These are phyloP conservation scores for Mastacembelus armatus DNA, from an alignment of 2,797 vertebrate genomes.

Conservation along the genomic window DNA sequence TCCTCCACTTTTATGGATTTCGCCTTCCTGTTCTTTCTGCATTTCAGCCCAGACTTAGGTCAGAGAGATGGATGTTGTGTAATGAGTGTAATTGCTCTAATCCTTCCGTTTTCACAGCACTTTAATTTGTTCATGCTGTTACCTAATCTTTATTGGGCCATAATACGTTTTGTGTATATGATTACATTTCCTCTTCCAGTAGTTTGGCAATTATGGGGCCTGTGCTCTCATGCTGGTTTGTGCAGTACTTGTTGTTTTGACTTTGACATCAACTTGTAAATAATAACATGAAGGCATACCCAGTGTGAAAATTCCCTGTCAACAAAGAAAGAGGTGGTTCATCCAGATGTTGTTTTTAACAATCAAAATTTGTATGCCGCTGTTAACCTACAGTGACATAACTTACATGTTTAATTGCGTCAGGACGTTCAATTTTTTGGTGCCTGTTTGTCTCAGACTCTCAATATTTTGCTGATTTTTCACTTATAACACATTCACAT, in stretches of 20 bases:
- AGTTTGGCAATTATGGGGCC: conserved; percentile 70
- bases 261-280: conserved; percentile 67
- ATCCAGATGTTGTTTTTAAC: conserved; percentile 74
- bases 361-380: conserved; percentile 39
- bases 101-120: conserved; percentile 78
- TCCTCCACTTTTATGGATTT: conserved; percentile 68
- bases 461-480: conserved; percentile 71
- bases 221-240: conserved; percentile 60
- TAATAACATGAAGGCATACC: conserved; percentile 61
- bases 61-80: conserved; percentile 77
- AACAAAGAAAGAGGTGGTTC: conserved; percentile 61
- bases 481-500: conserved; percentile 64
- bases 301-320: conserved; percentile 50
- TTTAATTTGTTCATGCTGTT: conserved; percentile 81
- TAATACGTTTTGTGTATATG: conserved; percentile 80
- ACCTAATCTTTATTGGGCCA: conserved; percentile 79
- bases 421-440: conserved; percentile 85
- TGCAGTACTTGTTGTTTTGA: conserved; percentile 51
- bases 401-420: conserved; percentile 78
- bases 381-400: conserved; percentile 67
- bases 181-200: conserved; percentile 77
- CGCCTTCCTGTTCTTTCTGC: conserved; percentile 64
- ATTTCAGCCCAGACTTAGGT: conserved; percentile 65
- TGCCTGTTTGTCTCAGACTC: conserved; percentile 83
- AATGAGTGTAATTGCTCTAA: conserved; percentile 80